These are phyloP conservation scores for Rutilus rutilus DNA, from an alignment of 2,113 vertebrate species.

Conservation along the genomic window DNA sequence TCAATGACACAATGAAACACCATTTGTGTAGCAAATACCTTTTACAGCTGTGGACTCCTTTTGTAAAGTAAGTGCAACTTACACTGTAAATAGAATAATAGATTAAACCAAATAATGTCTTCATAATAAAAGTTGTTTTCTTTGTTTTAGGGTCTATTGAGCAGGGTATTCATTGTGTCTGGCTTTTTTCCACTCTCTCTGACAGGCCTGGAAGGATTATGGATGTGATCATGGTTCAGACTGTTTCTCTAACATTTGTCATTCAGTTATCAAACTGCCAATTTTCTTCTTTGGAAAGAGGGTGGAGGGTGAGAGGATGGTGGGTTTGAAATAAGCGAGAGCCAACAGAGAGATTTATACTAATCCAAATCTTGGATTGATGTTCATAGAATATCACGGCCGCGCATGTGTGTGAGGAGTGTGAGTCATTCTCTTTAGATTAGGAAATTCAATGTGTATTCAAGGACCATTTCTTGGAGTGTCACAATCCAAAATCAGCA, in stretches of 20 bases:
- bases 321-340: slow-evolving; percentile 25
- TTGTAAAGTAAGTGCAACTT: not conserved
- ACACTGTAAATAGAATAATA: not conserved
- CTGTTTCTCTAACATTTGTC: slow-evolving; percentile 63
- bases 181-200: slow-evolving; percentile 39
- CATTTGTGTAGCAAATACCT: not conserved
- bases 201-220: slow-evolving; percentile 45
- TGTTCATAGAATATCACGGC: slow-evolving; percentile 48
- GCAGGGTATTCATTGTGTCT: slow-evolving; percentile 31
- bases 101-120: slow-evolving; percentile 12
- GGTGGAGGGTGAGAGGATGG: slow-evolving; percentile 18
- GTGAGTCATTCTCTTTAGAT: slow-evolving; percentile 49
- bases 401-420: not conserved
- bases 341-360: slow-evolving; percentile 35
- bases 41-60: not conserved
- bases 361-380: slow-evolving; percentile 55
- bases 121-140: slow-evolving; percentile 16
- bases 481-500: slow-evolving; percentile 38
- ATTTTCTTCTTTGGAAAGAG: slow-evolving; percentile 58
- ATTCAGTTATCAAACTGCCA: slow-evolving; percentile 65
- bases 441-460: slow-evolving; percentile 39
- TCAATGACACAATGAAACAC: not conserved
- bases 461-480: slow-evolving; percentile 38
- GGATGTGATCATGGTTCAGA: slow-evolving; percentile 7
- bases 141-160: slow-evolving; percentile 47